Evolutionary conservation across 2,888 invertebrate genomes (phyloP).

Genomic region (Oxycera nigricornis): DNA sequence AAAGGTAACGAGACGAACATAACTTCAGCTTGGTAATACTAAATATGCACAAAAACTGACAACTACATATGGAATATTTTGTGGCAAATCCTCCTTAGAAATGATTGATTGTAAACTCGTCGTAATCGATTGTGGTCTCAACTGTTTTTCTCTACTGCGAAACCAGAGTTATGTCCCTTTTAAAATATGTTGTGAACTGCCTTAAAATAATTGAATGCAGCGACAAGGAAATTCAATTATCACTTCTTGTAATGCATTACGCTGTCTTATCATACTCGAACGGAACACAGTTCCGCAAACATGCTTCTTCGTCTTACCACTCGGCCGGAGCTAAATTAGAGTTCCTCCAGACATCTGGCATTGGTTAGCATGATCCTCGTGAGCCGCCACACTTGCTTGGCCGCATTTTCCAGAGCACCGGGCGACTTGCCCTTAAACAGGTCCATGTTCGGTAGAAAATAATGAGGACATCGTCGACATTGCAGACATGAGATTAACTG

Average conservation of each 20-base stretch:
- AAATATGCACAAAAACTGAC: too few relatives aligned
- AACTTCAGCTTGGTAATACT: too few relatives aligned
- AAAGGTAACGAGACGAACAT: too few relatives aligned
- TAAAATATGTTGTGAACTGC: too few relatives aligned
- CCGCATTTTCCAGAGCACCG: conserved; percentile 88
- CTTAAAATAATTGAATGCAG: conserved; percentile 3
- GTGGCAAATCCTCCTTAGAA: too few relatives aligned
- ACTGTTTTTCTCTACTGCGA: too few relatives aligned
- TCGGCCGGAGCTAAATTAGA: conserved; percentile 64
- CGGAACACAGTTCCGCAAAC: background rate
- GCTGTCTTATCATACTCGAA: conserved; percentile 4
- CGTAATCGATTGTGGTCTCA: too few relatives aligned
- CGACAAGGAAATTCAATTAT: conserved; percentile 26
- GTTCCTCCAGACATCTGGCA: conserved; percentile 87
- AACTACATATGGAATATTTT: too few relatives aligned
- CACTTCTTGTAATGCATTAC: conserved; percentile 7
- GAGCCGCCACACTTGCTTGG: conserved; percentile 92
- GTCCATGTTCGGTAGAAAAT: conserved; percentile 93
- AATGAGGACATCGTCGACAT: conserved; percentile 94
- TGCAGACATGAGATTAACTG: conserved; percentile 95
- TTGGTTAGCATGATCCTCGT: conserved; percentile 92
- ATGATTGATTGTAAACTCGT: too few relatives aligned
- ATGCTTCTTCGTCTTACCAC: background rate
- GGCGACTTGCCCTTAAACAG: conserved; percentile 92
- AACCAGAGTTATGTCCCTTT: too few relatives aligned